Evolutionary conservation across 2,888 invertebrate species (phyloP).

Genomic region (Celastrina argiolus): DNA sequence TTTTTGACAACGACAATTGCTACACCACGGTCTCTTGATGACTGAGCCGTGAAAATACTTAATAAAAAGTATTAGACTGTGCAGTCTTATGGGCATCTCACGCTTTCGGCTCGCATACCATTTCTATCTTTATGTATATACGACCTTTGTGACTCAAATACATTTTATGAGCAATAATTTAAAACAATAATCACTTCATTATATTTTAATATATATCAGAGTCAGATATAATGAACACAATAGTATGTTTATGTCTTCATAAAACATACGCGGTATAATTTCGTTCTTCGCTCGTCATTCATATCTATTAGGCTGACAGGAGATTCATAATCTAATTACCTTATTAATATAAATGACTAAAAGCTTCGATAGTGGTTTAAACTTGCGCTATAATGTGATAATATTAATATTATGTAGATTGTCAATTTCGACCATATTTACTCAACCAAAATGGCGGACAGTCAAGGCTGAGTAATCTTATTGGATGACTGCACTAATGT

Average conservation of each 20-base stretch:
- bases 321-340: conserved; percentile 23
- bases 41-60: no score
- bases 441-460: neutral
- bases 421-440: conserved; percentile 16
- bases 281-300: conserved; percentile 10
- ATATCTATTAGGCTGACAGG: conserved; percentile 23
- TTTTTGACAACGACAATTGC: no score
- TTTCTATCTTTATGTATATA: no score
- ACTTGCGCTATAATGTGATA: neutral
- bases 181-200: neutral
- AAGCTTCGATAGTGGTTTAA: neutral
- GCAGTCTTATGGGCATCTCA: no score
- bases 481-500: conserved; percentile 10
- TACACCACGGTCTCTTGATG: no score
- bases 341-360: conserved; percentile 24
- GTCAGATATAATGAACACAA: neutral
- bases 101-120: no score
- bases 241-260: conserved; percentile 2
- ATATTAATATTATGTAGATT: conserved; percentile 19
- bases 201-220: neutral
- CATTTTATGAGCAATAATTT: conserved; percentile 9
- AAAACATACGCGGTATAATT: neutral
- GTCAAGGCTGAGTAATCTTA: neutral
- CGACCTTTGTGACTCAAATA: neutral
- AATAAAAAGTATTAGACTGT: no score